phyloP scores from a whole-genome alignment of 2,888 invertebrate genomes.

The Serripes groenlandicus region DNA sequence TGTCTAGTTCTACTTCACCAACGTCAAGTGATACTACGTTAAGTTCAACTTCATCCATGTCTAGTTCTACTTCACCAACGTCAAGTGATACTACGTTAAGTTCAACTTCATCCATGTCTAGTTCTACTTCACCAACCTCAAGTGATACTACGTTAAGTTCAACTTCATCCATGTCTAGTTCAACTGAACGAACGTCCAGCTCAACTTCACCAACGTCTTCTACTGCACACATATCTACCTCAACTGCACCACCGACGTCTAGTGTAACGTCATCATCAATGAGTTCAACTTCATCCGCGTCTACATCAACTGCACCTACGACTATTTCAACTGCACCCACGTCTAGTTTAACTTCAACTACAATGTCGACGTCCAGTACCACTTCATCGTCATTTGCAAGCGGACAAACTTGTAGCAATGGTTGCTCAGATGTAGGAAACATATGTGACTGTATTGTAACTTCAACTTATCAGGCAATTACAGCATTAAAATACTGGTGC shows the following conservation, averaged over 20 bases:
- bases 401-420: neutral
- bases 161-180: no score
- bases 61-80: no score
- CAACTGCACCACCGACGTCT: neutral
- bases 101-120: no score
- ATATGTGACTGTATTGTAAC: neutral
- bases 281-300: neutral
- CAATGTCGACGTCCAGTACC: neutral
- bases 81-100: no score
- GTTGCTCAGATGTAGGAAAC: neutral
- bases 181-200: no score
- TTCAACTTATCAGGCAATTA: neutral
- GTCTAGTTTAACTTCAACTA: neutral
- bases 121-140: no score
- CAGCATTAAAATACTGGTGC: neutral
- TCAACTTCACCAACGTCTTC: no score
- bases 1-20: no score
- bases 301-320: neutral
- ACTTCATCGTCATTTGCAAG: neutral
- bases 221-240: neutral
- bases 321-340: neutral
- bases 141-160: no score
- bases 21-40: no score
- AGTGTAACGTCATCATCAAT: neutral
- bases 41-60: no score